These are phyloP conservation scores for Trochalopteron elliotii DNA, from an alignment of 2,113 vertebrate genomes.

Conservation along the genomic window DNA sequence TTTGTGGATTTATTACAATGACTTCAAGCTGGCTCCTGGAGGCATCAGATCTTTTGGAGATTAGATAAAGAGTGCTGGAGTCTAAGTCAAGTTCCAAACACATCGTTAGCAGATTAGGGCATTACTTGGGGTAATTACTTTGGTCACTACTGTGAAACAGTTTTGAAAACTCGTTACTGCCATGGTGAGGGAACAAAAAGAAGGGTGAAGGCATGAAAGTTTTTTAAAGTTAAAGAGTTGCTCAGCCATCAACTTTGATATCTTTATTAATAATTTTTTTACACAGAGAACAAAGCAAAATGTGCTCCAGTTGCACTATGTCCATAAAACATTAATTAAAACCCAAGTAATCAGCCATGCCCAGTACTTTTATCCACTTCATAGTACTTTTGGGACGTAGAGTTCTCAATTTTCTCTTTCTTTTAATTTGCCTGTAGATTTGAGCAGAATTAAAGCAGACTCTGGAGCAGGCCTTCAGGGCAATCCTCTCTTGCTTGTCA, in stretches of 20 bases:
- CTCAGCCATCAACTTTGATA: neutral
- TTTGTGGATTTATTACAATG: neutral
- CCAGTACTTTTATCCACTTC: neutral
- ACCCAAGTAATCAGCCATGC: neutral
- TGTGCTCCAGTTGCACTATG: neutral
- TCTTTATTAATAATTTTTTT: neutral
- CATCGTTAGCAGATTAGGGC: neutral
- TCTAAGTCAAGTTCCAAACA: neutral
- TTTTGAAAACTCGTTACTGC: neutral
- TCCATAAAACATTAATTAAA: neutral
- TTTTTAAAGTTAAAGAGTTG: neutral
- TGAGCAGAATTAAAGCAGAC: neutral
- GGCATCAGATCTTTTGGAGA: neutral
- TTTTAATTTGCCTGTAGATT: neutral
- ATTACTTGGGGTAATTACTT: neutral
- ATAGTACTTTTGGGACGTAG: neutral
- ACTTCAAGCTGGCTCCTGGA: neutral
- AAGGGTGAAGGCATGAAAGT: neutral
- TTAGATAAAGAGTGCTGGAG: neutral
- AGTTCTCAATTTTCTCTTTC: neutral
- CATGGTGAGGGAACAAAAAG: neutral
- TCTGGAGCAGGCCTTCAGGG: constrained; percentile 10
- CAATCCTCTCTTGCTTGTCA: neutral
- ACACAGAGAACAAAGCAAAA: neutral
- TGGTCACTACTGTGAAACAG: neutral